Base-by-base conservation (phyloP, 2,113 vertebrate species). In the Ia io region DNA sequence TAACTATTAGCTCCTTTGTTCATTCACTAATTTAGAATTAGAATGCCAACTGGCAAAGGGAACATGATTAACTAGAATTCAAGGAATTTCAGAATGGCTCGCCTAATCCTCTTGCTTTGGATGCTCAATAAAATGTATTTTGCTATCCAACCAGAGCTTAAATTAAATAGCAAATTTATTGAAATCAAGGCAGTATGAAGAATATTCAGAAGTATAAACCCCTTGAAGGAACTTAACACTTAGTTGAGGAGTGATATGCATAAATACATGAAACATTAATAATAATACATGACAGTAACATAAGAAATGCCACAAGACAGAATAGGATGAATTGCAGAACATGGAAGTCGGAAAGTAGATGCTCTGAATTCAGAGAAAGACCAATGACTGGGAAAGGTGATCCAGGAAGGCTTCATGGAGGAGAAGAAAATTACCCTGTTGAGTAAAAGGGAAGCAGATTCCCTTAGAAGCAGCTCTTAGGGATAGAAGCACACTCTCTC, bases 81-180 rank as follows among this genome's bases (percentile, higher is more conserved):
- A 77, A 44, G 25, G 47, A 92, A 83, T 89, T 86, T 92, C 42
- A 77, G 32, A 95, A 71, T 85, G 59, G 40, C 30, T 89, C 73
- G 30, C 79, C 80, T 71, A 35, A 65, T 71, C 56, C 17, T 95
- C 32, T 92, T 59, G 32, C 56, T 96, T 71, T 79, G 53, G 32
- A 49, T 37, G 63, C 37, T 96, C 63, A 79, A 16, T 61, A 80
- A 84, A 69, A 85, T 88, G 56, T 77, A 89, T 89, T 84, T 88
- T 70, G 37, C 28, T 91, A 40, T 56, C 16, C 30, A 80, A 74
- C 16, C 17, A 84, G 13, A 82, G 42, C 20, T 93, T 76, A 93
- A 80, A 67, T 88, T 47, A 88, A 96, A 91, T 28, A 80, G 56
- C 14, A 88, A 76, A 71, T 32, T 44, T 67, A 67, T n/a, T 85